phyloP scores from a whole-genome alignment of 2,797 vertebrate genomes.

The Esox masquinongy region DNA sequence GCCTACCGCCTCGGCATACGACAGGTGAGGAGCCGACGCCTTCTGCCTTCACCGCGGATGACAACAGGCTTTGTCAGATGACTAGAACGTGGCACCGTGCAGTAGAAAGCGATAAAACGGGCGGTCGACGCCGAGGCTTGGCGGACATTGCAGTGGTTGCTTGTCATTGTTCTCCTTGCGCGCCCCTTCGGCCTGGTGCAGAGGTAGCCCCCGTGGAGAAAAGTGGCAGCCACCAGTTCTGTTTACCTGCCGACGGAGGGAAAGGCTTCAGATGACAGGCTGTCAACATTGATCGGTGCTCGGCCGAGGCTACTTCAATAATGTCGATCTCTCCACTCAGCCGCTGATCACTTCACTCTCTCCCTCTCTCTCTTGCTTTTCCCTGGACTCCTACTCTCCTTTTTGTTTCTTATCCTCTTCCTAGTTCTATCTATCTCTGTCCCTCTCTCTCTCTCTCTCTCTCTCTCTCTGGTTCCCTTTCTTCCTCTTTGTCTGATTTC shows the following conservation, averaged over 20 bases:
- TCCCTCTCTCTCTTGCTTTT: slow-evolving; percentile 9
- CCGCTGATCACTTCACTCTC: slow-evolving; percentile 36
- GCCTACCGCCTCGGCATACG: slow-evolving; percentile 91
- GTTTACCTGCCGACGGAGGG: slow-evolving; percentile 46
- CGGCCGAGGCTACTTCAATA: slow-evolving; percentile 34
- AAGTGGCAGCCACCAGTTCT: slow-evolving; percentile 44
- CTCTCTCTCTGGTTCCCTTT: not conserved
- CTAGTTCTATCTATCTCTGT: not conserved
- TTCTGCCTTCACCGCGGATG: slow-evolving; percentile 32
- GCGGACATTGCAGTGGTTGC: slow-evolving; percentile 20
- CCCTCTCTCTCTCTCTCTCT: not conserved
- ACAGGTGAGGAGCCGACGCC: slow-evolving; percentile 76
- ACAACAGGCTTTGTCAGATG: slow-evolving; percentile 38
- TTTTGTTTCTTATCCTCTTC: not conserved
- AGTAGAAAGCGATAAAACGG: slow-evolving; percentile 22
- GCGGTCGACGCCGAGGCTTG: not conserved
- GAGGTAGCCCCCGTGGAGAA: not conserved
- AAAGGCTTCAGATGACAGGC: slow-evolving; percentile 60
- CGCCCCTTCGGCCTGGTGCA: slow-evolving; percentile 17
- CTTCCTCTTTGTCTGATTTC: not conserved
- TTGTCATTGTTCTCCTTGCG: slow-evolving; percentile 42
- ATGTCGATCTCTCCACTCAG: slow-evolving; percentile 34
- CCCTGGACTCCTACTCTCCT: not conserved
- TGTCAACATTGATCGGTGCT: slow-evolving; percentile 55
- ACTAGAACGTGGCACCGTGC: slow-evolving; percentile 8